A percentile compares a stretch with the other conserved stretches of the same genome.
Evolutionary conservation across 2,888 invertebrate species (phyloP).

Genomic region (Phortica okadai): DNA sequence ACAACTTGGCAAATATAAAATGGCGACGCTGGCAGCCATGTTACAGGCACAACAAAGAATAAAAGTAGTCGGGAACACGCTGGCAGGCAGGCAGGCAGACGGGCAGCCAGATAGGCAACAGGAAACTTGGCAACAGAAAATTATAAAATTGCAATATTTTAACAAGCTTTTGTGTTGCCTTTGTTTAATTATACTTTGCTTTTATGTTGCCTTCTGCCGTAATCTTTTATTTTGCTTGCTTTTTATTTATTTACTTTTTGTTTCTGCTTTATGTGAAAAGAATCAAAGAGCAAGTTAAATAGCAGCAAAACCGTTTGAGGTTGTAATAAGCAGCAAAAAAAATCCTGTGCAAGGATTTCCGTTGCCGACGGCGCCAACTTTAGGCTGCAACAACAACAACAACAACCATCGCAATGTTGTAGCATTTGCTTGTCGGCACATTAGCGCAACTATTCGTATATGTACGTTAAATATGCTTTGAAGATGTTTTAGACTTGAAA

Average conservation of each 20-base stretch:
- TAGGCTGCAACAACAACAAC: neutral
- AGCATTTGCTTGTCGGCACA: neutral
- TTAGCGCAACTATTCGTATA: neutral
- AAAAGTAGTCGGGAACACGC: no score
- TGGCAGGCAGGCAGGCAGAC: neutral
- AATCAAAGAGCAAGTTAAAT: constrained; percentile 12
- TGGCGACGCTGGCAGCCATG: constrained; percentile 15
- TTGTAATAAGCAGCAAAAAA: constrained; percentile 10
- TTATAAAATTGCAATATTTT: constrained; percentile 31
- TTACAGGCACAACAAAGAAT: neutral
- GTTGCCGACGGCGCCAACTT: constrained; percentile 2
- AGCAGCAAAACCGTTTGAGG: neutral
- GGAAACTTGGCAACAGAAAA: constrained; percentile 12
- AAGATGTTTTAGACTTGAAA: neutral
- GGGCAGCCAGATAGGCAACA: neutral
- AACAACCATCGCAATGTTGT: neutral
- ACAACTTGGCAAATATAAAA: constrained; percentile 13
- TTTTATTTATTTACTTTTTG: neutral
- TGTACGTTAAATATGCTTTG: neutral
- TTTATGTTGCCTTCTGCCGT: neutral
- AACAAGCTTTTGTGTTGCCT: constrained; percentile 7
- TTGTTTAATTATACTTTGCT: constrained; percentile 20
- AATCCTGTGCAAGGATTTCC: constrained; percentile 30
- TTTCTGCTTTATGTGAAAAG: neutral
- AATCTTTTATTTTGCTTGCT: neutral